Evolutionary conservation across 2,797 vertebrate species (phyloP).

Genomic region (Malurus splendens): DNA sequence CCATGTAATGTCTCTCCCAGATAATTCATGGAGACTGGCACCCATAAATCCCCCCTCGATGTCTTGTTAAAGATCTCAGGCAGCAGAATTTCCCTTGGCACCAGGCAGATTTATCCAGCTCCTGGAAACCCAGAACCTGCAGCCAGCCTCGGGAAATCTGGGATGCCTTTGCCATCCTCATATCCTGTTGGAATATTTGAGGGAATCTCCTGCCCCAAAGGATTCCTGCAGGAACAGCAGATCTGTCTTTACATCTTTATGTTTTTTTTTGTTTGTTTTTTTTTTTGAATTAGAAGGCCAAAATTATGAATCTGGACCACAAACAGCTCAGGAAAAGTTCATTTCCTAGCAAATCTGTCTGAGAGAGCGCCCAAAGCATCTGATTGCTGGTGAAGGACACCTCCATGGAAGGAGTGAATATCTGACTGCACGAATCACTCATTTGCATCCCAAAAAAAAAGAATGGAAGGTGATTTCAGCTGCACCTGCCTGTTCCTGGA

Average conservation of each 20-base stretch:
- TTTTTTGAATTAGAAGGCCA: no score
- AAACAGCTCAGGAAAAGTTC: neutral
- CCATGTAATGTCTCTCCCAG: neutral
- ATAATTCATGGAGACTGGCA: neutral
- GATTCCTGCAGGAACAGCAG: neutral
- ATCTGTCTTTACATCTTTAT: neutral
- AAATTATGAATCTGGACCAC: neutral
- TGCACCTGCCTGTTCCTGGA: neutral
- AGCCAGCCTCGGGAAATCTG: neutral
- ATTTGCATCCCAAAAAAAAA: neutral
- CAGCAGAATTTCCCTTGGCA: neutral
- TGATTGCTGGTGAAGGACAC: neutral
- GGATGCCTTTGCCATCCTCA: neutral
- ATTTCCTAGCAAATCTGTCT: neutral
- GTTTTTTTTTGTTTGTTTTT: no score
- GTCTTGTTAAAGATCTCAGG: neutral
- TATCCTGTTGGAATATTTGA: neutral
- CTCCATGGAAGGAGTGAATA: rapidly evolving
- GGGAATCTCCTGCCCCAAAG: neutral
- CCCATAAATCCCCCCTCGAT: neutral
- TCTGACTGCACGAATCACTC: neutral
- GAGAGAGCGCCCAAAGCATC: neutral
- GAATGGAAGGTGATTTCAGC: neutral
- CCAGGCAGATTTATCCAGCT: neutral
- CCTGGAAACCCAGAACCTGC: neutral